Base-by-base conservation (phyloP, 2,888 invertebrate genomes). In the Melinopterus prodromus region DNA sequence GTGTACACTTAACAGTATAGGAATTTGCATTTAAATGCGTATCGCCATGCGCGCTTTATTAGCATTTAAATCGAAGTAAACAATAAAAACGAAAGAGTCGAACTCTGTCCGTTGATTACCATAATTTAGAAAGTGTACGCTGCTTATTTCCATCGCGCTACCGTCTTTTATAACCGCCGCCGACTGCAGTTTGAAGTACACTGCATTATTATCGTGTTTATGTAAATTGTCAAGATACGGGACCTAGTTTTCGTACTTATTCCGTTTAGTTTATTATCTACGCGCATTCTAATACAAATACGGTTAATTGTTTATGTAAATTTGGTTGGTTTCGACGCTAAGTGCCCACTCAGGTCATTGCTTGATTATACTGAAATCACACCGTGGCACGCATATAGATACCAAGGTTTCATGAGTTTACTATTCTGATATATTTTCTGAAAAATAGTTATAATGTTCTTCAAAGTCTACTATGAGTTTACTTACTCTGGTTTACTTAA, bases 71-170 rank as follows among this genome's bases (percentile, higher is more conserved):
- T 74, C 37, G 74, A 74, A 74, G 36, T n/a, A 37, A 74, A 74
- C 74, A 74, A 74, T 74, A 74, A 74, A 74, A 74, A 74, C 74
- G 74, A 74, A 74, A 74, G 36, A 74, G 36, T 74, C 74, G 74
- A 74, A 74, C 36, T 74, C 74, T 53, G 53, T 53, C 53, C 53
- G 36, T 37, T 37, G 74, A 74, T 74, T 74, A 74, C 74, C 74
- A 74, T 74, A 74, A 74, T 74, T 74, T 74, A 74, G 74, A 74
- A 74, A 74, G 74, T 74, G 37, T 74, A 37, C 37, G 35, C 74
- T 53, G 53, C 74, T 74, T 74, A 35, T 74, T 74, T 35, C 74
- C 36, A 37, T 16, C 74, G 36, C 35, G 74, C 74, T 74, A 74
- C 74, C 74, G 74, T 14, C 74, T n/a, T 35, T 53, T 53, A 53